These are phyloP conservation scores for Terebella lapidaria DNA, from an alignment of 2,888 invertebrate genomes.

Conservation along the genomic window DNA sequence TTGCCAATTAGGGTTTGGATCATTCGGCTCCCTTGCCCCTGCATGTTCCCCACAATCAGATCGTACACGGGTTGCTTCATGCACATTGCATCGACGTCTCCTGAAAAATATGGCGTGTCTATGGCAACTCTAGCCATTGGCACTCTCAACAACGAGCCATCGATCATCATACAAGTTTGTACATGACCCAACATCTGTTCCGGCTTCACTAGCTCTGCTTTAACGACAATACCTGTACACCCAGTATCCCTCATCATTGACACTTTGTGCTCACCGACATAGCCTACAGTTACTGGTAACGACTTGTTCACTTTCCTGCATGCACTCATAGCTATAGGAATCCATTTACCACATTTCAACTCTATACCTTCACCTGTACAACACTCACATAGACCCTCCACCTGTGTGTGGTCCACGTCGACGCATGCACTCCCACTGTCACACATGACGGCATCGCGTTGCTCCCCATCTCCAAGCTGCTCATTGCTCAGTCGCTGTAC, in stretches of 20 bases:
- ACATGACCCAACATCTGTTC: neutral
- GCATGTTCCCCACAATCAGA: neutral
- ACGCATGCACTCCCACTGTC: too few relatives aligned
- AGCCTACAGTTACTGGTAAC: neutral
- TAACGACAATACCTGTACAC: neutral
- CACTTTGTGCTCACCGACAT: neutral
- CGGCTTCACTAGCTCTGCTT: neutral
- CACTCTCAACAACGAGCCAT: neutral
- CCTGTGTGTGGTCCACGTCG: too few relatives aligned
- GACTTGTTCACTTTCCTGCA: too few relatives aligned
- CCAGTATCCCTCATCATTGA: neutral
- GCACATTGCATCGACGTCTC: neutral
- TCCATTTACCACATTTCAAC: too few relatives aligned
- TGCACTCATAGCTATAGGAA: too few relatives aligned
- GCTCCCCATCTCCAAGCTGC: too few relatives aligned
- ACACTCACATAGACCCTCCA: too few relatives aligned
- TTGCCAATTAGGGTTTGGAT: too few relatives aligned
- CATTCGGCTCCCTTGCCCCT: too few relatives aligned
- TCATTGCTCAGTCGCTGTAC: too few relatives aligned
- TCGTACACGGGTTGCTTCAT: neutral
- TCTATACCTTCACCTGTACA: too few relatives aligned
- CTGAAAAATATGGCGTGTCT: neutral
- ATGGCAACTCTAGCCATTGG: neutral
- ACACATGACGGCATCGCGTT: too few relatives aligned
- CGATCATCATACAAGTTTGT: neutral